These are phyloP conservation scores for Eudemis profundana DNA, from an alignment of 2,888 invertebrate genomes.

Conservation along the genomic window DNA sequence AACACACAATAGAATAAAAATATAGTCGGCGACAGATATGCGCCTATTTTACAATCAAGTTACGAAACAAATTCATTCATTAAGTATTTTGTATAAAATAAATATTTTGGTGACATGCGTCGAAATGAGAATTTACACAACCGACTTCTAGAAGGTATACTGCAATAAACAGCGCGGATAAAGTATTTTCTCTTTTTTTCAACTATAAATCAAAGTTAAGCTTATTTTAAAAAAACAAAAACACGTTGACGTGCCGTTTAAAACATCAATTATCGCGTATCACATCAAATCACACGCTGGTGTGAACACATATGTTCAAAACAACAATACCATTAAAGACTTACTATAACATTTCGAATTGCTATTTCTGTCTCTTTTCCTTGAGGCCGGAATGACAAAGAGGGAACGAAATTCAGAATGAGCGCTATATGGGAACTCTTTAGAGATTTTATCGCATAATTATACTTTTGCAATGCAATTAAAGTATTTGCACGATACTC, in stretches of 20 bases:
- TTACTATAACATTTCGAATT: slow-evolving; percentile 1
- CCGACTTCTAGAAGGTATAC: too few species aligned
- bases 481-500: slow-evolving; percentile 16
- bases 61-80: too few species aligned
- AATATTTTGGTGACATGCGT: too few species aligned
- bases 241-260: slow-evolving; percentile 16
- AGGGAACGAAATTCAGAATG: background rate
- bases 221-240: slow-evolving; percentile 8
- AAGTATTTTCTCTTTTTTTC: background rate
- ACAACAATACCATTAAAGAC: slow-evolving; percentile 7
- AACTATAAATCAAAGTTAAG: background rate
- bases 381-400: slow-evolving; percentile 5
- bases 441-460: slow-evolving; percentile 21
- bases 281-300: slow-evolving; percentile 37
- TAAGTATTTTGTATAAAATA: too few species aligned
- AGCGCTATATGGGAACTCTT: slow-evolving; percentile 4
- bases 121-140: too few species aligned
- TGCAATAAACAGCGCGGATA: background rate
- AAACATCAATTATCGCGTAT: slow-evolving; percentile 22
- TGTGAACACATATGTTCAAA: slow-evolving; percentile 24
- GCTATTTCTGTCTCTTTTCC: slow-evolving; percentile 1
- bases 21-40: too few species aligned
- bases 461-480: slow-evolving; percentile 25
- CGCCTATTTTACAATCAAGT: too few species aligned
- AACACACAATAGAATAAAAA: too few species aligned